These are phyloP conservation scores for Bombus soroeensis DNA, from an alignment of 1,140 invertebrate genomes.

Conservation along the genomic window DNA sequence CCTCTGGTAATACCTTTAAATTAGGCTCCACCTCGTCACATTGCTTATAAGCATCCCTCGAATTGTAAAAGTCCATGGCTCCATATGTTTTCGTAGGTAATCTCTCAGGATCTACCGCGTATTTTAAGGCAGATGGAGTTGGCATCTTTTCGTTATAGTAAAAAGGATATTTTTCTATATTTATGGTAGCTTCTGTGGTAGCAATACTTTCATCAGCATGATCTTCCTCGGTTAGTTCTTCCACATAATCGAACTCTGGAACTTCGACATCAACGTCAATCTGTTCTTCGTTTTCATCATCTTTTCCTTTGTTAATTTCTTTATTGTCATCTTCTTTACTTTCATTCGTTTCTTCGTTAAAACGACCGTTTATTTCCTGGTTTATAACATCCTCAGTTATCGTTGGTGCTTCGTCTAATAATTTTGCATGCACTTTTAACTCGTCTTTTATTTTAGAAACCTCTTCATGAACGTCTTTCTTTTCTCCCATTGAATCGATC, in stretches of 20 bases:
- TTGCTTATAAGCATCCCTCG: constrained; percentile 76
- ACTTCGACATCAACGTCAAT: constrained; percentile 70
- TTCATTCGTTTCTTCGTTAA: constrained; percentile 50
- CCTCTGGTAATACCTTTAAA: constrained; percentile 77
- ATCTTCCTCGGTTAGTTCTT: constrained; percentile 60
- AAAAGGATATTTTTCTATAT: constrained; percentile 81
- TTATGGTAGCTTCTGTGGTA: constrained; percentile 59
- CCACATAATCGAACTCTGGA: constrained; percentile 72
- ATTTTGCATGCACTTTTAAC: constrained; percentile 28
- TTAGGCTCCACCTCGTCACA: constrained; percentile 79
- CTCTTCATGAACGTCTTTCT: background rate
- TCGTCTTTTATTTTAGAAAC: too few relatives aligned
- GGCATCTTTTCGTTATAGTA: constrained; percentile 73
- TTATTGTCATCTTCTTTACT: constrained; percentile 28
- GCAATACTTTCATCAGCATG: background rate
- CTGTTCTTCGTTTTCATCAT: constrained; percentile 11
- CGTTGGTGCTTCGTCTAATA: constrained; percentile 68
- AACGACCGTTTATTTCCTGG: constrained; percentile 73
- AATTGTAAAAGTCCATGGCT: constrained; percentile 84
- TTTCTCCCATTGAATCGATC: constrained; percentile 61
- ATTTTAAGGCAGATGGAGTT: constrained; percentile 77
- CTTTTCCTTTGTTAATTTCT: constrained; percentile 18
- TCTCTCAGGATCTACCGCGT: constrained; percentile 79
- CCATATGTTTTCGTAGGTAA: constrained; percentile 81
- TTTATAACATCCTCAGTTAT: constrained; percentile 68